phyloP scores from a whole-genome alignment of 2,888 invertebrate genomes.

The Conchocele bisecta region DNA sequence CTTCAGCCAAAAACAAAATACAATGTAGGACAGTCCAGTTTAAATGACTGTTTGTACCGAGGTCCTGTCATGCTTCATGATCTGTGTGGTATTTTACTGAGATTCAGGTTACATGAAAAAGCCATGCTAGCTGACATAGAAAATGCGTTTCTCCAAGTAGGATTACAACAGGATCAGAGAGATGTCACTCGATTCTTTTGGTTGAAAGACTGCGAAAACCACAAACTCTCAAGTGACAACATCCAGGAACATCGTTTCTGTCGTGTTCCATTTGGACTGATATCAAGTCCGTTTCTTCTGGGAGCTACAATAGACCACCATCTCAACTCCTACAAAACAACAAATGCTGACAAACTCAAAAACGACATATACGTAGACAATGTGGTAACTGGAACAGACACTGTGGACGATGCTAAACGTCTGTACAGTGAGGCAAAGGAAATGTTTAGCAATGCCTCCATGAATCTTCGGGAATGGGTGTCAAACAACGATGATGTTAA shows the following conservation, averaged over 20 bases:
- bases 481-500: constrained; percentile 19
- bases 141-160: neutral
- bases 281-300: neutral
- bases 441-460: constrained; percentile 10
- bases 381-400: neutral
- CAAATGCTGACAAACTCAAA: neutral
- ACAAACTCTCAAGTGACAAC: neutral
- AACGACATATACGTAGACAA: neutral
- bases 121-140: constrained; percentile 8
- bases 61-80: constrained; percentile 18
- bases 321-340: neutral
- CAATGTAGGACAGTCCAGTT: constrained; percentile 3
- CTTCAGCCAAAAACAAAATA: constrained; percentile 5
- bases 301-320: neutral
- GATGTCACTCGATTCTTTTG: constrained; percentile 1
- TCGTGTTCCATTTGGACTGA: neutral
- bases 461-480: constrained; percentile 26
- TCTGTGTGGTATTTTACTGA: constrained; percentile 7
- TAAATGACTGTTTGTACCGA: constrained; percentile 26
- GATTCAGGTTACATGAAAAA: neutral
- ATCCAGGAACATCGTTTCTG: neutral
- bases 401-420: neutral
- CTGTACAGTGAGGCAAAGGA: constrained; percentile 12
- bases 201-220: neutral
- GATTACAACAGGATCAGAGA: neutral